A percentile compares a stretch with the other conserved stretches of the same genome.
phyloP scores from a whole-genome alignment of 1,140 invertebrate species.

The Samia ricini region DNA sequence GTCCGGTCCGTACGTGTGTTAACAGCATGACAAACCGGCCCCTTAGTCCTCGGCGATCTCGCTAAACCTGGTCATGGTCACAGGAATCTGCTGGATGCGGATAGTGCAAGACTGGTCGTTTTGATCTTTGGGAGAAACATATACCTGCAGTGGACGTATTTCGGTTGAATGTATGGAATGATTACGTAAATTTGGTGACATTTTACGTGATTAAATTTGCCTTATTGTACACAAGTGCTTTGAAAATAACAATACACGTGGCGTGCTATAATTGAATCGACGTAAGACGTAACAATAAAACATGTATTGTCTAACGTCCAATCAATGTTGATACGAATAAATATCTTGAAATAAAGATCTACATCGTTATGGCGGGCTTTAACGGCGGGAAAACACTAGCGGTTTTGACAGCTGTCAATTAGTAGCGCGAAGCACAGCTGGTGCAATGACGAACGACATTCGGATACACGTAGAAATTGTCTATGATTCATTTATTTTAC shows the following conservation, averaged over 20 bases:
- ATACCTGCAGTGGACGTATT: too few species aligned
- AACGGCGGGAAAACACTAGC: conserved; percentile 53
- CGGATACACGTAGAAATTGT: conserved; percentile 27
- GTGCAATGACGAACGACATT: conserved; percentile 52
- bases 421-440: conserved; percentile 34
- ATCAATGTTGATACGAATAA: conserved; percentile 9
- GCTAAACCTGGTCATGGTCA: too few species aligned
- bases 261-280: conserved; percentile 1
- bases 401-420: conserved; percentile 72
- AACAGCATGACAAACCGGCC: too few species aligned
- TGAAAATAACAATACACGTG: not conserved
- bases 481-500: not conserved
- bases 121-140: too few species aligned
- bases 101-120: too few species aligned
- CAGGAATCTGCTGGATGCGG: too few species aligned
- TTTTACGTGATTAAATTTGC: too few species aligned
- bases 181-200: too few species aligned
- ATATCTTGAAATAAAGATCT: conserved; percentile 44
- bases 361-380: conserved; percentile 58
- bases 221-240: too few species aligned
- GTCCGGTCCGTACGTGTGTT: too few species aligned
- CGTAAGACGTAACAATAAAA: conserved; percentile 5
- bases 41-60: too few species aligned
- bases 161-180: too few species aligned
- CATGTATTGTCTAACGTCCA: not conserved